Evolutionary conservation across 1,140 invertebrate genomes (phyloP).

Genomic region (Drosophila ananassae): DNA sequence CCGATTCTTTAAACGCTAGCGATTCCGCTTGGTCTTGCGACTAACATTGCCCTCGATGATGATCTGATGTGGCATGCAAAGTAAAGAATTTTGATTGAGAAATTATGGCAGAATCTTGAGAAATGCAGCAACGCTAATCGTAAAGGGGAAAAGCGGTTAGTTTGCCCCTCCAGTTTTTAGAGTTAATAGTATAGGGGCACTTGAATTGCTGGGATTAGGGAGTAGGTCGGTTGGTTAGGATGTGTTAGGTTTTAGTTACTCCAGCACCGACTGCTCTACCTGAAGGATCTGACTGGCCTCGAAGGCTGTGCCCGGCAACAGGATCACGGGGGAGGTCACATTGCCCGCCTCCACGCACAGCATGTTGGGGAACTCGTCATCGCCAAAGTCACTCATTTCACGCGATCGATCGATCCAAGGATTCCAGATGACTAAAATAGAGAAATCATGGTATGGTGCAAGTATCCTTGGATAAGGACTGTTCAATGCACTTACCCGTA

Average conservation of each 20-base stretch:
- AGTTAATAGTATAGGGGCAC: slow-evolving; percentile 33
- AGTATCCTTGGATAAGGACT: no score
- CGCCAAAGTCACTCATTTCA: slow-evolving; percentile 96
- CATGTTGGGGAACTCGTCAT: slow-evolving; percentile 98
- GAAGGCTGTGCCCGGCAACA: slow-evolving; percentile 90
- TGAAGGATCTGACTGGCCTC: slow-evolving; percentile 83
- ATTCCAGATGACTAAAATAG: slow-evolving; percentile 93
- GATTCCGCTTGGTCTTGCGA: slow-evolving; percentile 83
- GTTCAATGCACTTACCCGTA: slow-evolving; percentile 86
- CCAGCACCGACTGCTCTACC: slow-evolving; percentile 42
- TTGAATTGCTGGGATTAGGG: slow-evolving; percentile 51
- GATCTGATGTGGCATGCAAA: slow-evolving; percentile 61
- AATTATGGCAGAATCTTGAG: slow-evolving; percentile 1
- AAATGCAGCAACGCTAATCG: slow-evolving; percentile 1
- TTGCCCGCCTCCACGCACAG: slow-evolving; percentile 97
- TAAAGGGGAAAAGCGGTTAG: slow-evolving; percentile 1
- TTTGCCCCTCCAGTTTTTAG: neutral
- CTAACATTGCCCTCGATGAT: slow-evolving; percentile 84
- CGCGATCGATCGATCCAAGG: slow-evolving; percentile 97
- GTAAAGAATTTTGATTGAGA: slow-evolving; percentile 31
- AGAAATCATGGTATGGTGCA: no score
- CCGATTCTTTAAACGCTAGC: slow-evolving; percentile 84
- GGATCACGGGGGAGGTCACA: slow-evolving; percentile 92
- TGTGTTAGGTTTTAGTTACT: slow-evolving; percentile 17
- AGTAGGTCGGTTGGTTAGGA: slow-evolving; percentile 29